These are phyloP conservation scores for Drosophila pectinifera DNA, from an alignment of 1,140 invertebrate species.

Conservation along the genomic window DNA sequence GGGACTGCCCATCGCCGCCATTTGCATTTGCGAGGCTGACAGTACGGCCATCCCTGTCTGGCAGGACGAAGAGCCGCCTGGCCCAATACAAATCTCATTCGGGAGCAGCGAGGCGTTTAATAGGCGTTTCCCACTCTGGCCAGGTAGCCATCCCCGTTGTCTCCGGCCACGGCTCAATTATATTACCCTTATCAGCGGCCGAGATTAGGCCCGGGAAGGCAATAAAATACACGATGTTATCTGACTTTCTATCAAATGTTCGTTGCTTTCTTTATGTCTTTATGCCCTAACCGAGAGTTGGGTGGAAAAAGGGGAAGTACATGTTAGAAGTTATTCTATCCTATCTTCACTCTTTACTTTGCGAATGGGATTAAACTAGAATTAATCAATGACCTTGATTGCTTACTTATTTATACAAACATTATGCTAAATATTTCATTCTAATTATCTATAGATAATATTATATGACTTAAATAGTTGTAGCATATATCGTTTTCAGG, in stretches of 20 bases:
- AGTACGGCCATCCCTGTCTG: conserved; percentile 47
- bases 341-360: no score
- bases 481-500: no score
- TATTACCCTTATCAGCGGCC: conserved; percentile 68
- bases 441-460: no score
- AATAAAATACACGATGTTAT: conserved; percentile 50
- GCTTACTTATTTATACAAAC: no score
- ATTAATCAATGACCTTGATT: no score
- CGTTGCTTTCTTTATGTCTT: conserved; percentile 5
- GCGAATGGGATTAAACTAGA: no score
- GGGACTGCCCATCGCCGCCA: conserved; percentile 51
- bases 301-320: no score
- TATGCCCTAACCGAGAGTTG: conserved; percentile 5
- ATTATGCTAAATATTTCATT: no score
- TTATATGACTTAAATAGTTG: no score
- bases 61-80: conserved; percentile 22
- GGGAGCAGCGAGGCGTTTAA: conserved; percentile 72
- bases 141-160: conserved; percentile 23
- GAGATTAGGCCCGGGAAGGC: conserved; percentile 58
- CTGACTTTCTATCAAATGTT: conserved; percentile 26
- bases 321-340: no score
- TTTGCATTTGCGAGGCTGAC: conserved; percentile 40
- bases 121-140: conserved; percentile 69
- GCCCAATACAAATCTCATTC: conserved; percentile 51
- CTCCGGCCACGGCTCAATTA: conserved; percentile 30